A percentile compares a stretch with the other conserved stretches of the same genome.
Evolutionary conservation across 2,113 vertebrate genomes (phyloP).

Genomic region (Hippotragus niger): DNA sequence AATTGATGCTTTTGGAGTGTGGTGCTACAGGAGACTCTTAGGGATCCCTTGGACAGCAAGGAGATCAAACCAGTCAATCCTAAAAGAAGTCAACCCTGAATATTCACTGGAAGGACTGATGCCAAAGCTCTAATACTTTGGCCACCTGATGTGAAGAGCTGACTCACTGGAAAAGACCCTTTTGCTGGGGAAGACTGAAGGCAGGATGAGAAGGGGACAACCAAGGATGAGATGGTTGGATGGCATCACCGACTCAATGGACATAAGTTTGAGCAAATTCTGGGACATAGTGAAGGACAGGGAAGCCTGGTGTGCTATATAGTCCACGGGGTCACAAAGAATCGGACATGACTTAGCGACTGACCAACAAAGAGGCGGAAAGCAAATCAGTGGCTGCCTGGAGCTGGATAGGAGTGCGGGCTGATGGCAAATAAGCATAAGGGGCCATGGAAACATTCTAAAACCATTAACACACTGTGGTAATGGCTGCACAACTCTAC

Average conservation of each 20-base stretch:
- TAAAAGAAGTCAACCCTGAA: background rate
- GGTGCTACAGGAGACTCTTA: background rate
- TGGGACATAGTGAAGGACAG: background rate
- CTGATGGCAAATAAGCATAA: background rate
- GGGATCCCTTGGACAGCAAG: background rate
- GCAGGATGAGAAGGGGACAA: background rate
- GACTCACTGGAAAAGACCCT: background rate
- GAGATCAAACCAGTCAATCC: background rate
- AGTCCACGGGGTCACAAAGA: background rate
- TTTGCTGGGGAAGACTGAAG: background rate
- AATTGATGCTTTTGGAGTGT: background rate
- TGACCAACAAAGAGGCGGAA: background rate
- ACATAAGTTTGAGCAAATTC: background rate
- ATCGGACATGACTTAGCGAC: fast-evolving
- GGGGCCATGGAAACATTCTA: background rate
- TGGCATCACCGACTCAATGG: background rate
- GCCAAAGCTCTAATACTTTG: background rate
- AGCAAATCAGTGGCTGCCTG: background rate
- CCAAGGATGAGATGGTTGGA: background rate
- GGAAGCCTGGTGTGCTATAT: background rate
- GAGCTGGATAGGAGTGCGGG: fast-evolving
- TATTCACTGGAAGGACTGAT: background rate
- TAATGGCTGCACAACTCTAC: background rate
- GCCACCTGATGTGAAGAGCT: background rate
- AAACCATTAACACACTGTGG: background rate